phyloP scores from a whole-genome alignment of 1,140 invertebrate species.

The Conus ventricosus region DNA sequence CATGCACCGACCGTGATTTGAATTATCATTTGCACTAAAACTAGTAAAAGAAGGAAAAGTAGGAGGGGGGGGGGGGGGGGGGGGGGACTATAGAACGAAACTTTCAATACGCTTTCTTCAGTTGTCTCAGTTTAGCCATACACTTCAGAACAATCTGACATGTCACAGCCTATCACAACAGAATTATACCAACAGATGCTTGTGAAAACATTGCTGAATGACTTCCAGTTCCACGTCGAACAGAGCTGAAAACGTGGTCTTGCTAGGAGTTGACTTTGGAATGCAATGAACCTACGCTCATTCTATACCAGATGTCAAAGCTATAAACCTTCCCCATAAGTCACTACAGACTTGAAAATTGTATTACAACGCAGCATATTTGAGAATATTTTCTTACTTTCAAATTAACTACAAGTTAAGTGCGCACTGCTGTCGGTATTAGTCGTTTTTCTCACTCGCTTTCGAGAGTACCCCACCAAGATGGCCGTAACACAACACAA shows the following conservation, averaged over 20 bases:
- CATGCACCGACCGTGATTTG: too few species aligned
- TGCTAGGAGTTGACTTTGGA: constrained; percentile 2
- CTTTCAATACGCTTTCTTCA: too few species aligned
- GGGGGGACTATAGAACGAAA: too few species aligned
- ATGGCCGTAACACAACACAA: constrained; percentile 54
- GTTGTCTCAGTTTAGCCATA: too few species aligned
- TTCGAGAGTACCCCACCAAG: constrained; percentile 53
- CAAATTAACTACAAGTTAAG: neutral
- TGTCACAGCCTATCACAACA: too few species aligned
- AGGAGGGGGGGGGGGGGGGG: too few species aligned
- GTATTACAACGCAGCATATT: neutral
- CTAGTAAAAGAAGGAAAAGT: too few species aligned
- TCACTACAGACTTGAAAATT: neutral
- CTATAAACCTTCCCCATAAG: neutral
- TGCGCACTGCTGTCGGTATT: neutral
- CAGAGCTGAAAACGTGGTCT: neutral
- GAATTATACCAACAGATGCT: too few species aligned
- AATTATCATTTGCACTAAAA: too few species aligned
- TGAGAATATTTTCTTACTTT: neutral
- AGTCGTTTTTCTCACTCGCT: constrained; percentile 16
- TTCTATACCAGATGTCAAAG: constrained; percentile 8
- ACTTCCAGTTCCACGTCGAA: neutral
- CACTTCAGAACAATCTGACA: too few species aligned
- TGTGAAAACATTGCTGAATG: neutral
- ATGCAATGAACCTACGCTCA: constrained; percentile 2